phyloP scores from a whole-genome alignment of 2,113 vertebrate species.

The Hyla sarda region DNA sequence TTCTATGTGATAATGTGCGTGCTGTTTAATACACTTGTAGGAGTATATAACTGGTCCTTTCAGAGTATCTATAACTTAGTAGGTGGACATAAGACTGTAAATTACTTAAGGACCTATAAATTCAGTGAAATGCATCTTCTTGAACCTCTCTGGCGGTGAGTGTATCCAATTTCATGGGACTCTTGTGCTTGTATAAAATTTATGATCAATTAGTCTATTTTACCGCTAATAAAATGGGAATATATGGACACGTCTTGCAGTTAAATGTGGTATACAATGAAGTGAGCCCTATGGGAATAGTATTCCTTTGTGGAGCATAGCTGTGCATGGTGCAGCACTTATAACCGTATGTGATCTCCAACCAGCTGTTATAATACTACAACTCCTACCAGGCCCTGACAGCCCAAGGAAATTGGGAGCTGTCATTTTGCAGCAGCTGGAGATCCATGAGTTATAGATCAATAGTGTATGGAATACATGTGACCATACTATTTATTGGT shows the following conservation, averaged over 20 bases:
- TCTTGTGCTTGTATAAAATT: conserved; percentile 44
- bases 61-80: background rate
- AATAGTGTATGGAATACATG: background rate
- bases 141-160: background rate
- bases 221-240: conserved; percentile 31
- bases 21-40: background rate
- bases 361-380: background rate
- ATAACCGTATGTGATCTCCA: background rate
- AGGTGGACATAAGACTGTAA: background rate
- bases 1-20: no score
- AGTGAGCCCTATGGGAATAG: background rate
- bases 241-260: conserved; percentile 30
- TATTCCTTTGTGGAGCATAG: background rate
- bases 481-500: background rate
- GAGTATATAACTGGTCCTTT: background rate
- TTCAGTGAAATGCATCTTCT: background rate
- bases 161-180: background rate
- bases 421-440: background rate
- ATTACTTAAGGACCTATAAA: conserved; percentile 1
- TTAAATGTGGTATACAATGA: background rate
- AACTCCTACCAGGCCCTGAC: background rate
- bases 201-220: conserved; percentile 30
- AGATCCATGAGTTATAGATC: background rate
- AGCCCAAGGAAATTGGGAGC: background rate
- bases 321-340: background rate